Conservation (phyloP, 1,140 invertebrate genomes). For the Lasioglossum albipes region DNA sequence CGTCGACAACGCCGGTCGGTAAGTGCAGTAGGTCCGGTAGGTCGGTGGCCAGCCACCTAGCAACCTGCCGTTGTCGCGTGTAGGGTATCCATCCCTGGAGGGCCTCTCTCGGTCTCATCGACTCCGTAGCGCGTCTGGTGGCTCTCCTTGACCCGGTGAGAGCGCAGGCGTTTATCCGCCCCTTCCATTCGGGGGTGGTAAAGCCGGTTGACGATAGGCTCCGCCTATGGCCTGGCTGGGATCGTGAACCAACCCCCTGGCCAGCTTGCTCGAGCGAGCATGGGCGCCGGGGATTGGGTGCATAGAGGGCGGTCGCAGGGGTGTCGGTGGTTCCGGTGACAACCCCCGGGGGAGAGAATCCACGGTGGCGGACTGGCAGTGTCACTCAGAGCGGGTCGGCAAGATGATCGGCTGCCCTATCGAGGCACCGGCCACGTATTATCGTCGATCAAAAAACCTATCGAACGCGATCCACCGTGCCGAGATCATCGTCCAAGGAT, state of each 20-base stretch:
- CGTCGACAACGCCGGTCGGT: conserved; percentile 64
- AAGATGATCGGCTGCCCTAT: conserved; percentile 61
- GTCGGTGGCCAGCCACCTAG: conserved; percentile 54
- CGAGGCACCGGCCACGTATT: conserved; percentile 31
- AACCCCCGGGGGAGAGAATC: conserved; percentile 6
- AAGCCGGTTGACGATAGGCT: conserved; percentile 44
- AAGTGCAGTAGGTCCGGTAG: conserved; percentile 65
- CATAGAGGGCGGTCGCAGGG: neutral
- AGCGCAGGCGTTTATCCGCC: conserved; percentile 56
- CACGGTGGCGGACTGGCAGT: conserved; percentile 37
- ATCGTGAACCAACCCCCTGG: conserved; percentile 36
- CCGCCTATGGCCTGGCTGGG: conserved; percentile 31
- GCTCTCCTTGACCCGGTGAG: neutral
- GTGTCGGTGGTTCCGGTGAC: conserved; percentile 16
- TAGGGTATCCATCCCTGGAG: neutral
- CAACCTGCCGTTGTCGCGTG: conserved; percentile 32
- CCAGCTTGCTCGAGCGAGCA: neutral
- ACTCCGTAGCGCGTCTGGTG: neutral
- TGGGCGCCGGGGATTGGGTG: neutral
- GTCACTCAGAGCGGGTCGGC: conserved; percentile 61
- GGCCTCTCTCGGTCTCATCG: neutral
- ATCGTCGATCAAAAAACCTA: conserved; percentile 9
- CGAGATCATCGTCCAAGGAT: conserved; percentile 14
- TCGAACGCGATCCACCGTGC: conserved; percentile 26
- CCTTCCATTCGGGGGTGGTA: conserved; percentile 22